phyloP scores from a whole-genome alignment of 2,113 vertebrate species.

The Verasper variegatus region DNA sequence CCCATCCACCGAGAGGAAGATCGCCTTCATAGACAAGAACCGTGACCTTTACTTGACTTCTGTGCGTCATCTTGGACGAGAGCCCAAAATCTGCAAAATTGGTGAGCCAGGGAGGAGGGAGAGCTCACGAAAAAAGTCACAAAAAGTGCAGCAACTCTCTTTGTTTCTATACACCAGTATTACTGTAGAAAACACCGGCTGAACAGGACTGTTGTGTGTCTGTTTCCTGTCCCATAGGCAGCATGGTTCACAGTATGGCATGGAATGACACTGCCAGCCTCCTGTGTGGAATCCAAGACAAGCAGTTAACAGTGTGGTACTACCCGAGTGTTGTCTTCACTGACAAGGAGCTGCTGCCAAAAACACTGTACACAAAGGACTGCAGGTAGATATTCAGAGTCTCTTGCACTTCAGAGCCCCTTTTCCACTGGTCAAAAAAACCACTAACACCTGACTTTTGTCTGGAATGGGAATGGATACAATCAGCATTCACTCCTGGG shows the following conservation, averaged over 20 bases:
- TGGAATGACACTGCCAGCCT: slow-evolving; percentile 94
- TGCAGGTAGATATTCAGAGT: slow-evolving; percentile 83
- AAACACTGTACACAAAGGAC: slow-evolving; percentile 89
- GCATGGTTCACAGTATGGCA: slow-evolving; percentile 92
- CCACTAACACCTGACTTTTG: background rate
- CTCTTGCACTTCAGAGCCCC: background rate
- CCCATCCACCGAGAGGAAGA: slow-evolving; percentile 89
- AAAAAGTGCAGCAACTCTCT: slow-evolving; percentile 1
- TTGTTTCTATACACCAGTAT: background rate
- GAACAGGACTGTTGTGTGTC: background rate
- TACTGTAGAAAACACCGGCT: background rate
- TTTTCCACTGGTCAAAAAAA: background rate
- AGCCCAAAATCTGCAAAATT: slow-evolving; percentile 92
- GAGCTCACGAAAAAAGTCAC: background rate
- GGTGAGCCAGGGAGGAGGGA: slow-evolving; percentile 79
- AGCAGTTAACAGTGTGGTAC: slow-evolving; percentile 91
- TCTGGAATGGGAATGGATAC: background rate
- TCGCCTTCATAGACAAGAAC: slow-evolving; percentile 96
- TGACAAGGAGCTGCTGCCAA: slow-evolving; percentile 92
- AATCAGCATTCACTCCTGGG: background rate
- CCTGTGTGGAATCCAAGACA: slow-evolving; percentile 93
- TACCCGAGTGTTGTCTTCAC: slow-evolving; percentile 91
- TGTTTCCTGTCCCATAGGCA: slow-evolving; percentile 79
- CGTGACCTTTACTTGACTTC: slow-evolving; percentile 93
- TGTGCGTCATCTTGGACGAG: slow-evolving; percentile 89